These are phyloP conservation scores for Samia ricini DNA, from an alignment of 1,140 invertebrate genomes.

Conservation along the genomic window DNA sequence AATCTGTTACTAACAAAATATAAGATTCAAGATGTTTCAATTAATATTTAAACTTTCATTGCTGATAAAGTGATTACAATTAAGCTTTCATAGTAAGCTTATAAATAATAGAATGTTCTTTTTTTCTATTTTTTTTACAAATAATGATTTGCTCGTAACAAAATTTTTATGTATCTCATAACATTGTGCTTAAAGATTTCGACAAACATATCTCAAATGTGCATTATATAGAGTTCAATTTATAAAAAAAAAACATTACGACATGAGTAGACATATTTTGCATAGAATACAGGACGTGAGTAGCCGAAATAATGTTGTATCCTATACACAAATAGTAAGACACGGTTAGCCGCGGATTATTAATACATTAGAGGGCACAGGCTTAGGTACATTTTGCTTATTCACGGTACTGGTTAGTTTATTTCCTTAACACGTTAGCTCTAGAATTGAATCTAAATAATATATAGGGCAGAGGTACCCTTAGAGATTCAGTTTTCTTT, in stretches of 20 bases:
- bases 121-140: too few relatives aligned
- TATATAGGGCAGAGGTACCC: slow-evolving; percentile 45
- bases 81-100: too few relatives aligned
- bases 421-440: slow-evolving; percentile 51
- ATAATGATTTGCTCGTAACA: too few relatives aligned
- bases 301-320: not conserved
- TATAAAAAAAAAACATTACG: not conserved
- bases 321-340: slow-evolving; percentile 29
- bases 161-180: too few relatives aligned
- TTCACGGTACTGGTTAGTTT: slow-evolving; percentile 55
- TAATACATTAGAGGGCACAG: slow-evolving; percentile 58
- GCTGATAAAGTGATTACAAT: too few relatives aligned
- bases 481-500: slow-evolving; percentile 23
- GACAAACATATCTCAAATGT: not conserved
- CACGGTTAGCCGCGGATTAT: slow-evolving; percentile 39
- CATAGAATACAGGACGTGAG: not conserved
- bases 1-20: too few relatives aligned
- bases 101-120: too few relatives aligned
- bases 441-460: slow-evolving; percentile 69
- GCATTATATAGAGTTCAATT: not conserved
- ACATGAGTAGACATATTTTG: not conserved
- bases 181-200: too few relatives aligned
- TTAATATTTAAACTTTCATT: too few relatives aligned
- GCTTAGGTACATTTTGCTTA: slow-evolving; percentile 55
- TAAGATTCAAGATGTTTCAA: too few relatives aligned